Base-by-base conservation (phyloP, 2,797 vertebrate species). In the Trematocara caparti region DNA sequence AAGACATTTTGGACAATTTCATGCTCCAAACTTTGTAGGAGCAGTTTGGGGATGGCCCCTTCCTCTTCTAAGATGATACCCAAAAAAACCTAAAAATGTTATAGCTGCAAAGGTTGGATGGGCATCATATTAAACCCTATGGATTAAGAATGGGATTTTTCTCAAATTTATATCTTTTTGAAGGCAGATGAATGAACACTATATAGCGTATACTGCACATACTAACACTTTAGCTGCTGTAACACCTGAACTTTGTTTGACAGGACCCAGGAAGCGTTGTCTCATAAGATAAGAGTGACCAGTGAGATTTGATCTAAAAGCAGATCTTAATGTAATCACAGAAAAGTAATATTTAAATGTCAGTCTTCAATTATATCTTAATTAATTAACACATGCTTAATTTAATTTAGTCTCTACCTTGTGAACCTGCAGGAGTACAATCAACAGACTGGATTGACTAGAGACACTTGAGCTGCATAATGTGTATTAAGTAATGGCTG, bases 391-490 rank as follows among this genome's bases (percentile, higher is more conserved):
- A 19, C 4, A 0, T 27, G 17, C 17, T 75, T 82, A 40, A 83
- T 78, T 51, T 71, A 81, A 74, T 83, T 75, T 73, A 6, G 48
- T 80, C 17, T 47, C 11, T 69, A 34, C 78, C 45, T 40, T 66
- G 27, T 81, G 71, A 77, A 76, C 76, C 80, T 59, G 45, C 21
- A 53, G 45, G 57, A 74, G 73, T 32, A 48, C 55, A 86, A 80
- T 88, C 79, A 88, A 83, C 85, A 82, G 15, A 62, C 38, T 3
- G 24, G 45, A 87, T 76, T 76, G 82, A 86, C 17, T 50, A 81
- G 74, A 83, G 74, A 36, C 75, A 86, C 84, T 89, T 82, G 47
- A 79, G 62, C 19, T 59, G 36, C 50, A 85, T 86, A 84, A 88
- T 86, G 62, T 69, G 66, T 69, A 81, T 80, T 76, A 75, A 88